Conservation (phyloP, 2,888 invertebrate genomes). For the Mycalesis mineus region DNA sequence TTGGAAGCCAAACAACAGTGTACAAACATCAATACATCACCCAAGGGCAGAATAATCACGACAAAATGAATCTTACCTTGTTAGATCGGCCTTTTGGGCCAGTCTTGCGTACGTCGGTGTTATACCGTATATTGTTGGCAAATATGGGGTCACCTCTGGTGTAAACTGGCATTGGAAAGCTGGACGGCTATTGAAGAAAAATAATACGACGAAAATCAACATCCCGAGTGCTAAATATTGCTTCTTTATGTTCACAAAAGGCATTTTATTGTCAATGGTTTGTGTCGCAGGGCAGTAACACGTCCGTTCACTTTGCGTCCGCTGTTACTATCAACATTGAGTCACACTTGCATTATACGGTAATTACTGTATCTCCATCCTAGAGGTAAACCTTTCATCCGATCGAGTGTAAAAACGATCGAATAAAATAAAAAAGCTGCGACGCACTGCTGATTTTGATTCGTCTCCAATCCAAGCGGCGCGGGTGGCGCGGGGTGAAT, state of each 20-base stretch:
- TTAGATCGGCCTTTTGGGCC: slow-evolving; percentile 96
- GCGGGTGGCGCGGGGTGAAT: slow-evolving; percentile 13
- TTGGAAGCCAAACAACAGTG: slow-evolving; percentile 20
- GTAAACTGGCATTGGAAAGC: slow-evolving; percentile 67
- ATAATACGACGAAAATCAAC: slow-evolving; percentile 65
- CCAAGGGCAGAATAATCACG: slow-evolving; percentile 63
- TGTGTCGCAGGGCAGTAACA: slow-evolving; percentile 19
- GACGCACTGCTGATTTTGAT: not conserved
- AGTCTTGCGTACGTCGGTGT: slow-evolving; percentile 94
- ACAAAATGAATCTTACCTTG: slow-evolving; percentile 76
- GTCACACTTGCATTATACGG: slow-evolving; percentile 20
- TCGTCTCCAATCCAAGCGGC: no score
- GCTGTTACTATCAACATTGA: slow-evolving; percentile 11
- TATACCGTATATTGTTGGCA: slow-evolving; percentile 90
- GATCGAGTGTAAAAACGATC: not conserved
- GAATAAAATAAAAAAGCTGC: slow-evolving; percentile 5
- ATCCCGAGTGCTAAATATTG: slow-evolving; percentile 69
- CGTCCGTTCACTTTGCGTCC: slow-evolving; percentile 19
- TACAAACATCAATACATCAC: slow-evolving; percentile 30
- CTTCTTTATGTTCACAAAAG: slow-evolving; percentile 69
- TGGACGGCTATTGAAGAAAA: slow-evolving; percentile 66
- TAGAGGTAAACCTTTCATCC: not conserved
- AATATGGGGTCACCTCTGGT: slow-evolving; percentile 52
- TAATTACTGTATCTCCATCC: slow-evolving; percentile 19
- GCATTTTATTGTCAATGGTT: slow-evolving; percentile 53